These are phyloP conservation scores for Helicoverpa zea DNA, from an alignment of 1,140 invertebrate genomes.

Conservation along the genomic window DNA sequence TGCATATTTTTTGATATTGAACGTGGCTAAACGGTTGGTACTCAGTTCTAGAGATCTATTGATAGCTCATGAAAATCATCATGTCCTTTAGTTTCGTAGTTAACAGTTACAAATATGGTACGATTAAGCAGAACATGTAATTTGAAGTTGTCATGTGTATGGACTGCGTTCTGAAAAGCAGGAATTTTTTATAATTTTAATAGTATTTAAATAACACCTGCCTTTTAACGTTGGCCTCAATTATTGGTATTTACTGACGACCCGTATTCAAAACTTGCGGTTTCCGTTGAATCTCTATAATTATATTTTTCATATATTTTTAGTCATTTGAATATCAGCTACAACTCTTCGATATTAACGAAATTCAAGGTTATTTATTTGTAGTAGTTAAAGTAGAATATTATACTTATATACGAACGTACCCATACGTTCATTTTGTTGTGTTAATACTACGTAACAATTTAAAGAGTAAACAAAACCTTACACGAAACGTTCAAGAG, in stretches of 20 bases:
- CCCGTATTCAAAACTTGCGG: background rate
- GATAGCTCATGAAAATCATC: background rate
- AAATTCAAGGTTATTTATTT: too few species aligned
- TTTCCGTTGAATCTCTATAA: background rate
- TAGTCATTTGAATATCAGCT: background rate
- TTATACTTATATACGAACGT: too few species aligned
- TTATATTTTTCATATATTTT: background rate
- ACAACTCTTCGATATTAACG: too few species aligned
- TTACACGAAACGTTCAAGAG: background rate
- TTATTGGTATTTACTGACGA: background rate
- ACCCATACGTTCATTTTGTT: too few species aligned
- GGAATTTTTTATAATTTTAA: background rate
- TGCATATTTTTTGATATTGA: constrained; percentile 4
- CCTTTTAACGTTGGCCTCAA: background rate
- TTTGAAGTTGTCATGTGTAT: background rate
- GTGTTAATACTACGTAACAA: background rate
- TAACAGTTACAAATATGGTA: background rate
- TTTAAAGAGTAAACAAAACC: constrained; percentile 11
- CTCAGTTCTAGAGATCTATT: constrained; percentile 4
- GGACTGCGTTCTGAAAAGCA: background rate
- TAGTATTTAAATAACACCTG: constrained; percentile 1
- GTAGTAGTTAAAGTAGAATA: too few species aligned
- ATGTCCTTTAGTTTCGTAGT: background rate
- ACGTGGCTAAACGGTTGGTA: background rate
- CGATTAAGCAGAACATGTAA: background rate